Conservation (phyloP, 2,888 invertebrate species). For the Lacanobia oleracea region DNA sequence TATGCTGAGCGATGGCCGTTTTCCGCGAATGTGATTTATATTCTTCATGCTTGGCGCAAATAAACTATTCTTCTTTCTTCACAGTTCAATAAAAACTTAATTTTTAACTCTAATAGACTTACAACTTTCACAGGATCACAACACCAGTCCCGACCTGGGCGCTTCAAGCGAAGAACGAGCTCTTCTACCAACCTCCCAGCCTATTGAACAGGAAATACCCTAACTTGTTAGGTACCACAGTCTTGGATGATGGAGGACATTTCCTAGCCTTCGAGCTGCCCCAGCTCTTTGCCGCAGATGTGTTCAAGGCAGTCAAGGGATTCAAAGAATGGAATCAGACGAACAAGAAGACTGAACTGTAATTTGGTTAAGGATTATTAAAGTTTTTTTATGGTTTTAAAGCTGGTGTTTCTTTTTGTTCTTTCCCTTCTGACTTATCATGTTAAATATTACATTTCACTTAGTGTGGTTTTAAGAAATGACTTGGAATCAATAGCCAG, state of each 20-base stretch:
- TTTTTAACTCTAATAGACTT: background rate
- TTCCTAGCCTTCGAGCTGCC: conserved; percentile 96
- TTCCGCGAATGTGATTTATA: too few species aligned
- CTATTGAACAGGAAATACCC: conserved; percentile 90
- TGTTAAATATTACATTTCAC: too few species aligned
- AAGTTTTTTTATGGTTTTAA: conserved; percentile 50
- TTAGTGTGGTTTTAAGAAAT: too few species aligned
- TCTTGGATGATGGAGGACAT: conserved; percentile 94
- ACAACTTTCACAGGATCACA: conserved; percentile 62
- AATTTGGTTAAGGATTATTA: conserved; percentile 58
- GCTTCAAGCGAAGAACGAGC: conserved; percentile 93
- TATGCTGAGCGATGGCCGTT: too few species aligned
- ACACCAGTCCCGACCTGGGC: conserved; percentile 92
- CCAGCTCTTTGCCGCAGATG: conserved; percentile 91
- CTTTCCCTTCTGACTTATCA: too few species aligned
- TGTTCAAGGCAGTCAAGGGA: conserved; percentile 85
- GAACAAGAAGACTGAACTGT: conserved; percentile 73
- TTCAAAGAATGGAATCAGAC: conserved; percentile 72
- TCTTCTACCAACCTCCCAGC: conserved; percentile 90
- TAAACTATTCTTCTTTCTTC: too few species aligned
- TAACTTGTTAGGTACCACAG: conserved; percentile 92
- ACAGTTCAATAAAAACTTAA: background rate
- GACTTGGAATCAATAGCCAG: too few species aligned
- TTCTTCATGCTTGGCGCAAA: too few species aligned
- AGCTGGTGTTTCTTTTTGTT: background rate